phyloP scores from a whole-genome alignment of 2,888 invertebrate genomes.

The Parascotia fuliginaria region DNA sequence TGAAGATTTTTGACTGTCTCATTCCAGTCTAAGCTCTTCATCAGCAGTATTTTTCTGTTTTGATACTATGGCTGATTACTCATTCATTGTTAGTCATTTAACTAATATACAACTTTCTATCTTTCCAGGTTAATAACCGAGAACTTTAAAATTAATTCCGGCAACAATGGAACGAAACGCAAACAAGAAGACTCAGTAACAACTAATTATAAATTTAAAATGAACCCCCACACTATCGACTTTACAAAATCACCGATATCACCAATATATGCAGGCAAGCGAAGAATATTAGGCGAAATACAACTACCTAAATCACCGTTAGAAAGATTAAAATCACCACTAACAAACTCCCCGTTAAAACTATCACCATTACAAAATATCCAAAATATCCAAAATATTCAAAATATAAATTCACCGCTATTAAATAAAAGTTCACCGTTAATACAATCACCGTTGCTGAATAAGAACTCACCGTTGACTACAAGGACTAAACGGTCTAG shows the following conservation, averaged over 20 bases:
- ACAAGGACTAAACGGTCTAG: constrained; percentile 54
- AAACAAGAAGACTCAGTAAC: constrained; percentile 71
- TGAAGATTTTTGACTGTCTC: too few species aligned
- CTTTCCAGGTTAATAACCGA: constrained; percentile 82
- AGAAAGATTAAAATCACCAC: constrained; percentile 53
- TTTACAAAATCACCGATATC: constrained; percentile 61
- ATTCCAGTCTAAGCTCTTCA: too few species aligned
- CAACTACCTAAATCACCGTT: constrained; percentile 54
- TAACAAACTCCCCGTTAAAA: constrained; percentile 20
- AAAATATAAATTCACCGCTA: constrained; percentile 40
- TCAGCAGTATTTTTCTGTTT: too few species aligned
- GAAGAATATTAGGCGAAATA: constrained; percentile 68
- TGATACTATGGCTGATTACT: too few species aligned
- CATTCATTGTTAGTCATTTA: background rate
- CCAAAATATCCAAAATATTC: constrained; percentile 4
- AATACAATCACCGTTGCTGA: constrained; percentile 22
- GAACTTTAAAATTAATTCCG: constrained; percentile 82
- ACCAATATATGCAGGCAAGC: constrained; percentile 58
- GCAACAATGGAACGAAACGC: constrained; percentile 73
- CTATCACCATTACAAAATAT: constrained; percentile 42
- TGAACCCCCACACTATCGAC: constrained; percentile 72
- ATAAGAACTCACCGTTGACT: constrained; percentile 48
- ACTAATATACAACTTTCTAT: constrained; percentile 29
- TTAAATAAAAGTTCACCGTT: constrained; percentile 36
- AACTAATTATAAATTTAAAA: constrained; percentile 70